phyloP scores from a whole-genome alignment of 2,888 invertebrate species.

The Lissocephala sabroskyi region DNA sequence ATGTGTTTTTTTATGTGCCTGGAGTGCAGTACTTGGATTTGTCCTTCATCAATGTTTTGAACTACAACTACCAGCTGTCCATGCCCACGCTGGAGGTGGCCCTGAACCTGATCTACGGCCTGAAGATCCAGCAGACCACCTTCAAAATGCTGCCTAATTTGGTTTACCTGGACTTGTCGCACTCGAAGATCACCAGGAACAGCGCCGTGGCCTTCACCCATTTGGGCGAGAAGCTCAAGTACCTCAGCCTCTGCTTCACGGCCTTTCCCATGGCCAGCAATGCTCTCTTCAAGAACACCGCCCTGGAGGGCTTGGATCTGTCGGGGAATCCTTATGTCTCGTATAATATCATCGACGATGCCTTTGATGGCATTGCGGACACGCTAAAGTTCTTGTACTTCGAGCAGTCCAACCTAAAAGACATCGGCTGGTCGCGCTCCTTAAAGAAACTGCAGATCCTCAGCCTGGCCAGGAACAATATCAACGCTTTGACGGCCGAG shows the following conservation, averaged over 20 bases:
- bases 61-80: conserved; percentile 37
- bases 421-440: conserved; percentile 68
- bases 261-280: conserved; percentile 69
- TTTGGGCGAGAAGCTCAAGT: conserved; percentile 61
- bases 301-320: conserved; percentile 74
- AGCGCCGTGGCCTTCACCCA: conserved; percentile 65
- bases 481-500: conserved; percentile 65
- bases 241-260: conserved; percentile 73
- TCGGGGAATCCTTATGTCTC: conserved; percentile 74
- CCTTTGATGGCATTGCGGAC: conserved; percentile 72
- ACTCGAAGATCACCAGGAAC: conserved; percentile 67
- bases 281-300: conserved; percentile 72
- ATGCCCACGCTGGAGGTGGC: conserved; percentile 47
- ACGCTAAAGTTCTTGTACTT: conserved; percentile 73
- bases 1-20: conserved; percentile 71
- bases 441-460: conserved; percentile 73
- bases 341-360: conserved; percentile 49
- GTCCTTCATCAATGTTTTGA: conserved; percentile 72
- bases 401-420: conserved; percentile 71
- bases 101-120: conserved; percentile 52
- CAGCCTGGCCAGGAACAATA: conserved; percentile 74
- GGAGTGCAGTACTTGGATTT: conserved; percentile 75
- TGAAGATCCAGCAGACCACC: conserved; percentile 59
- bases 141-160: conserved; percentile 68
- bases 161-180: conserved; percentile 71